Evolutionary conservation across 1,140 invertebrate genomes (phyloP), one percentile per base, ranked within the genome.

Genomic region (Bombus pyrosoma): DNA sequence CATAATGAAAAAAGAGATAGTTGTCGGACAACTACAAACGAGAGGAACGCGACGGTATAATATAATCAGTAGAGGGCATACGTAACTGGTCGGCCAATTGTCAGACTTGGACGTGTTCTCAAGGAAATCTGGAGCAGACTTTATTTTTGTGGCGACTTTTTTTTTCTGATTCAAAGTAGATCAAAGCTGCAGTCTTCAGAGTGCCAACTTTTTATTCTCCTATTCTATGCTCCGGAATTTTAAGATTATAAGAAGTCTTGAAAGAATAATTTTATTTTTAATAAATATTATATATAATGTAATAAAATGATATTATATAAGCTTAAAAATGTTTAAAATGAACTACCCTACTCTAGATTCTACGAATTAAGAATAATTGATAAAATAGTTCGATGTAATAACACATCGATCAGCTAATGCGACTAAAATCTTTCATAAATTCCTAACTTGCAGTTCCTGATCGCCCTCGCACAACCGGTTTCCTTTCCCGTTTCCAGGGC

Each of bases 1-100:
- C 92, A 90, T 93, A 93, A 93, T 89, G 86, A 90, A 91, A 92
- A 93, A 91, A 93, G 93, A 93, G 93, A 94, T 93, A 94, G 93
- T 94, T 94, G 93, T 92, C 89, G 81, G 89, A 82, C 84, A 74
- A 82, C 76, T 91, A 79, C 74, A 88, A 85, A 75, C 53, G 80
- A 90, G 89, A 90, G 86, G 90, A 91, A 89, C 87, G 90, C 87
- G 86, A 86, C 87, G 89, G 86, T 90, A 89, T 88, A 84, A 83
- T 86, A 85, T 91, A 91, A 90, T 81, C 77, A 68, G 86, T 75
- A 69, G 88, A 66, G 37, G 77, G 83, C 43, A 79, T 71, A 77
- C 88, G 82, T 91, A 91, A 91, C 82, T 87, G 84, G 85, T 89
- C 87, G 86, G 91, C 90, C 90, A 86, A 90, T 90, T 69, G 71